Percentiles rank a stretch among this genome's conserved stretches.
Conservation (phyloP, 2,113 vertebrate species). For the Gasterosteus nipponicus region DNA sequence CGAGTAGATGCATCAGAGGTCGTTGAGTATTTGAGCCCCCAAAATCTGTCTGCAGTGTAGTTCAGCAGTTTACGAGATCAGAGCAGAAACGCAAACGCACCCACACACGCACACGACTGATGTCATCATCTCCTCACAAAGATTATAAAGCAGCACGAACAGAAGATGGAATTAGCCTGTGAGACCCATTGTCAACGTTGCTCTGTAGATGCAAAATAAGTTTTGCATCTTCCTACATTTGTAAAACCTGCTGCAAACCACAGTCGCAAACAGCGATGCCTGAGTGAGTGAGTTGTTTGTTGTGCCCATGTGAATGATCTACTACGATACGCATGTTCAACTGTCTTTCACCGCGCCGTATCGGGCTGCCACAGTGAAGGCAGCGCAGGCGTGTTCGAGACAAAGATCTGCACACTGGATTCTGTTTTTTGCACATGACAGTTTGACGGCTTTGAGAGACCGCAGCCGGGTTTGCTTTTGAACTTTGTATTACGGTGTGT, state of each 20-base stretch:
- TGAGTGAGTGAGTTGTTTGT: neutral
- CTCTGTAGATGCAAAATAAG: constrained; percentile 27
- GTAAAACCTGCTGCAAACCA: neutral
- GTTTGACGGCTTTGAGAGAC: neutral
- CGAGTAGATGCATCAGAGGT: neutral
- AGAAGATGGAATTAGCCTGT: neutral
- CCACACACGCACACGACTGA: neutral
- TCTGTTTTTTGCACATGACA: neutral
- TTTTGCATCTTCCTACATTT: constrained; percentile 36
- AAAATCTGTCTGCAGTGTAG: neutral
- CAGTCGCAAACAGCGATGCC: constrained; percentile 11
- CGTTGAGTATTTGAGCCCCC: neutral
- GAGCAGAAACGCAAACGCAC: neutral
- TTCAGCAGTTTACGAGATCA: neutral
- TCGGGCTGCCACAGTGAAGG: neutral
- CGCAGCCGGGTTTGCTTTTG: constrained; percentile 1
- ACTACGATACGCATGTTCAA: neutral
- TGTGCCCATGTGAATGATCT: constrained; percentile 27
- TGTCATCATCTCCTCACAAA: neutral
- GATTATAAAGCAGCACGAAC: neutral
- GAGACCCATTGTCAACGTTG: neutral
- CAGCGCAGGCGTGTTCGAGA: neutral
- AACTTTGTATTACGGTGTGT: neutral
- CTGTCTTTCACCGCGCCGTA: neutral
- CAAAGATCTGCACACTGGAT: neutral